Percentiles rank a stretch among this genome's conserved stretches.
phyloP scores from a whole-genome alignment of 2,888 invertebrate species.

The Ochlodes sylvanus region DNA sequence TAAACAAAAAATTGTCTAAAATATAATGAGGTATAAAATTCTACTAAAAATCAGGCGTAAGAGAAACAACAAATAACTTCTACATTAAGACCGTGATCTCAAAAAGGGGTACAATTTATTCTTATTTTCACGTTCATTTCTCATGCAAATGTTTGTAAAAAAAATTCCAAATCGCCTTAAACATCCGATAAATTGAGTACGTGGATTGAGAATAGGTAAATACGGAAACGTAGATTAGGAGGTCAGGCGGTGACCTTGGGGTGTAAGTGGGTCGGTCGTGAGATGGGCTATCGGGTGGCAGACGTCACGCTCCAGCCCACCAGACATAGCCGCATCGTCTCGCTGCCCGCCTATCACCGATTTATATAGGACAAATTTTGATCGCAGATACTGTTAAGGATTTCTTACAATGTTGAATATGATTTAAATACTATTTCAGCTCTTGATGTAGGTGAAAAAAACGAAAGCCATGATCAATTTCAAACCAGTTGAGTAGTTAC shows the following conservation, averaged over 20 bases:
- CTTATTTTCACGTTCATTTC: constrained; percentile 9
- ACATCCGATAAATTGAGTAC: constrained; percentile 28
- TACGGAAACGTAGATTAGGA: constrained; percentile 67
- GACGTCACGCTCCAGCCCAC: constrained; percentile 78
- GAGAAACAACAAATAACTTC: background rate
- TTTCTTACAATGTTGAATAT: background rate
- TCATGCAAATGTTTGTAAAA: constrained; percentile 3
- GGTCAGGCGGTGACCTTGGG: constrained; percentile 82
- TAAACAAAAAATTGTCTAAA: too few species aligned
- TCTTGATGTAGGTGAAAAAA: too few species aligned
- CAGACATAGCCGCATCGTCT: constrained; percentile 48
- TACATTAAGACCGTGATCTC: constrained; percentile 1
- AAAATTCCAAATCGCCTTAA: constrained; percentile 21
- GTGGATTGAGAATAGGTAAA: constrained; percentile 39
- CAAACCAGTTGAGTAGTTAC: too few species aligned
- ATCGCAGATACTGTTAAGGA: background rate
- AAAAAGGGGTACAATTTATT: constrained; percentile 11
- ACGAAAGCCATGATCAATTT: too few species aligned
- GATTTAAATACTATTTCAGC: too few species aligned
- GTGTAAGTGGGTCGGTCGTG: constrained; percentile 81
- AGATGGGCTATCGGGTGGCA: constrained; percentile 78
- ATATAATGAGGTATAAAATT: too few species aligned
- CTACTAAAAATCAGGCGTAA: too few species aligned
- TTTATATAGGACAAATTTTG: constrained; percentile 14
- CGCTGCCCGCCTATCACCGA: constrained; percentile 29